Conservation (phyloP, 1,140 invertebrate species). For the Scaptomyza montana region DNA sequence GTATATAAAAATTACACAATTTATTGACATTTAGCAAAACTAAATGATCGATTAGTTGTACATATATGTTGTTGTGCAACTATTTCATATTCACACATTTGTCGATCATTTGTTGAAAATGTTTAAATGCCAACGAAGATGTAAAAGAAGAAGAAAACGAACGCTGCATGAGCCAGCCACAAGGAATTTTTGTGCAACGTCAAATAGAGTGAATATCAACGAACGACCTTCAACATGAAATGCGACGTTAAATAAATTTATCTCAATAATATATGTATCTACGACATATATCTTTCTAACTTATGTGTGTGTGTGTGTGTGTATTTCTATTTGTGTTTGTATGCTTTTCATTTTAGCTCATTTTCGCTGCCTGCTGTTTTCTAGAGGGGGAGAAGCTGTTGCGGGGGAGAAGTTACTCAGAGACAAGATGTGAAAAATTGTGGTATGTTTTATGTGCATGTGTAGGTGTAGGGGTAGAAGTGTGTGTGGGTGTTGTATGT, state of each 20-base stretch:
- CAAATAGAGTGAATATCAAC: conserved; percentile 78
- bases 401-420: conserved; percentile 30
- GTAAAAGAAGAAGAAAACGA: conserved; percentile 21
- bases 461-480: neutral
- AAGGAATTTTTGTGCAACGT: conserved; percentile 68
- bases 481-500: conserved; percentile 30
- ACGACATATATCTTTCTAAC: conserved; percentile 13
- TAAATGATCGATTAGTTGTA: neutral
- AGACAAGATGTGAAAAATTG: conserved; percentile 63
- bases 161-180: conserved; percentile 49
- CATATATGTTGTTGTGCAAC: conserved; percentile 3
- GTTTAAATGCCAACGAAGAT: conserved; percentile 22
- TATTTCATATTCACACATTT: conserved; percentile 25
- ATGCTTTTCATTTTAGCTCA: conserved; percentile 38
- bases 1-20: conserved; percentile 48
- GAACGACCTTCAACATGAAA: conserved; percentile 82
- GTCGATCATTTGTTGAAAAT: conserved; percentile 32
- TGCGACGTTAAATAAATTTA: conserved; percentile 82
- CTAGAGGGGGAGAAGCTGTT: neutral
- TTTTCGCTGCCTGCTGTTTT: conserved; percentile 21
- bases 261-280: conserved; percentile 73
- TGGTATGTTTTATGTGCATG: conserved; percentile 26
- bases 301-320: conserved; percentile 20
- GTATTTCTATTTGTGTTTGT: neutral
- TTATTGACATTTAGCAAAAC: conserved; percentile 37